phyloP scores from a whole-genome alignment of 2,888 invertebrate species.

The Xanthia togata region DNA sequence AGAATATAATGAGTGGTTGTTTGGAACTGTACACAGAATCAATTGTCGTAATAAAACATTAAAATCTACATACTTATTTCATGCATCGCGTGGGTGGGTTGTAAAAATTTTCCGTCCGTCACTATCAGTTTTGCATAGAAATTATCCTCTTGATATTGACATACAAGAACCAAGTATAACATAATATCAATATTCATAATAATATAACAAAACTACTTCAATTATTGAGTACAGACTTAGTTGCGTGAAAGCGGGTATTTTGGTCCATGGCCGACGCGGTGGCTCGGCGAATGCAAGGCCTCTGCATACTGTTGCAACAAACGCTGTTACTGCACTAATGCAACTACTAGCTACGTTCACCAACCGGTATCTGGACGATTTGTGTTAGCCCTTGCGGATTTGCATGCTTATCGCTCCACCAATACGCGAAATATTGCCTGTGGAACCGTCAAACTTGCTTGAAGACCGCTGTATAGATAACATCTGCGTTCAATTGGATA shows the following conservation, averaged over 20 bases:
- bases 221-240: conserved; percentile 66
- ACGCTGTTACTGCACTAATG: conserved; percentile 83
- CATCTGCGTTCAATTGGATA: conserved; percentile 41
- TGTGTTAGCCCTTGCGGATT: conserved; percentile 70
- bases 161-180: conserved; percentile 52
- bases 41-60: conserved; percentile 50
- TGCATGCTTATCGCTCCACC: conserved; percentile 72
- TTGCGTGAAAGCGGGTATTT: conserved; percentile 87
- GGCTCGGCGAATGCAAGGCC: conserved; percentile 89
- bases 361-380: conserved; percentile 74
- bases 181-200: conserved; percentile 56
- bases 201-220: conserved; percentile 58
- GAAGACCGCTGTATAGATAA: conserved; percentile 51
- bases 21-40: conserved; percentile 44
- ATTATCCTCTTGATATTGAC: conserved; percentile 58
- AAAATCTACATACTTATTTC: conserved; percentile 52
- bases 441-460: conserved; percentile 56
- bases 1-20: conserved; percentile 48
- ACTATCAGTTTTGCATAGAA: conserved; percentile 45
- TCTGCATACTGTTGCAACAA: conserved; percentile 85
- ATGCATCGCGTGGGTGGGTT: conserved; percentile 34
- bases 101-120: conserved; percentile 18
- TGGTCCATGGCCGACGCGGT: conserved; percentile 86
- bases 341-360: conserved; percentile 77
- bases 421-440: conserved; percentile 62